A percentile compares a stretch with the other conserved stretches of the same genome.
phyloP scores from a whole-genome alignment of 2,888 invertebrate species.

The Sylvicola fuscatus region DNA sequence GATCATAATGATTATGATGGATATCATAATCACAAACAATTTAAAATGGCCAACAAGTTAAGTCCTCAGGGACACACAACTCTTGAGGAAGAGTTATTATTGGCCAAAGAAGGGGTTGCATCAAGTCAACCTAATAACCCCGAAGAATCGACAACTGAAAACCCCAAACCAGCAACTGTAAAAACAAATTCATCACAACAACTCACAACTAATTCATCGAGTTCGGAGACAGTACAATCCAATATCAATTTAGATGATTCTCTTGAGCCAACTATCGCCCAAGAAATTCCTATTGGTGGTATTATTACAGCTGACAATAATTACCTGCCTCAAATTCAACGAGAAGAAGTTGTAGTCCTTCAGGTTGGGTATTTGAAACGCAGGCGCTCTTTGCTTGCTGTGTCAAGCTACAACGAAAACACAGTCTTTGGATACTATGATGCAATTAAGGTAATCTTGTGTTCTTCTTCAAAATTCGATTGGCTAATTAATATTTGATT shows the following conservation, averaged over 20 bases:
- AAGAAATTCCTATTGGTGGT: conserved; percentile 9
- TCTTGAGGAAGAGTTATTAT: too few species aligned
- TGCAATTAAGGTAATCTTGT: conserved; percentile 19
- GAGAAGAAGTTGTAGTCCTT: conserved; percentile 18
- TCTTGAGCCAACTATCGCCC: conserved; percentile 8
- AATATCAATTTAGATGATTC: too few species aligned
- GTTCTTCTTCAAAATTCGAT: not conserved
- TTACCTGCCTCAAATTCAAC: conserved; percentile 14
- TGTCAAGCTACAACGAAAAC: conserved; percentile 19
- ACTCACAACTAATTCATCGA: not conserved
- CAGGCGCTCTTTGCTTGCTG: conserved; percentile 19
- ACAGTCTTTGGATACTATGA: conserved; percentile 17
- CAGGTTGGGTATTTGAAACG: conserved; percentile 16
- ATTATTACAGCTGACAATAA: conserved; percentile 13
- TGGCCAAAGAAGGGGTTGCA: too few species aligned
- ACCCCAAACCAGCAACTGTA: too few species aligned
- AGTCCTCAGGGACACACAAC: too few species aligned
- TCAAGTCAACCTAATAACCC: too few species aligned
- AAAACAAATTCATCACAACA: too few species aligned
- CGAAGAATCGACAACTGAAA: too few species aligned
- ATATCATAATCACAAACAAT: too few species aligned
- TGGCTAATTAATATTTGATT: not conserved
- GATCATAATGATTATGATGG: not conserved
- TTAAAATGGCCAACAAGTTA: too few species aligned
- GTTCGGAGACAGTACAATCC: too few species aligned